Evolutionary conservation across 2,797 vertebrate genomes (phyloP).

Genomic region (Anas bernieri): DNA sequence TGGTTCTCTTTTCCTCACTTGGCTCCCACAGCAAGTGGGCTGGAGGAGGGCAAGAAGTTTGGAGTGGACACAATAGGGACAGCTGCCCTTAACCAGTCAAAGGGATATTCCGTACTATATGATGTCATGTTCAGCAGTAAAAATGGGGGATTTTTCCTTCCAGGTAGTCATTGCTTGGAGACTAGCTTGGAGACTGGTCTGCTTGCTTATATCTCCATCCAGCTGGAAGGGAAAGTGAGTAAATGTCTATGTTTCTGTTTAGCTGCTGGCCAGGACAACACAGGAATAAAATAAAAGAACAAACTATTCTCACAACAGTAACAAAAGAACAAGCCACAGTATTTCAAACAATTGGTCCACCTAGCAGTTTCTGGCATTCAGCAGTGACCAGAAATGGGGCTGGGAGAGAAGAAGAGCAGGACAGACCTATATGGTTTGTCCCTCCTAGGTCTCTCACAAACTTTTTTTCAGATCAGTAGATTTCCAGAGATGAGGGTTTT

Average conservation of each 20-base stretch:
- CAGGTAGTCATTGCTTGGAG: background rate
- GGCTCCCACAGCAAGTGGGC: no score
- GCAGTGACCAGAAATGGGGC: background rate
- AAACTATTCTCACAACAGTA: no score
- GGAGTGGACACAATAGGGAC: background rate
- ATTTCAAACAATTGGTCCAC: background rate
- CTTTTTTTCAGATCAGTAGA: background rate
- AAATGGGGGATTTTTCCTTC: background rate
- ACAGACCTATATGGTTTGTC: background rate
- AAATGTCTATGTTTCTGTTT: background rate
- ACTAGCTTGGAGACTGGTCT: background rate
- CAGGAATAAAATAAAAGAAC: background rate
- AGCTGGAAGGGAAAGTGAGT: background rate
- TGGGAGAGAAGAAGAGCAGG: background rate
- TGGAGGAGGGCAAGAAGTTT: background rate
- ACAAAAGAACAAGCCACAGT: background rate
- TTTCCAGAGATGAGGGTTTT: background rate
- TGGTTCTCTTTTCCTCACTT: background rate
- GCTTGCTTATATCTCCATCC: background rate
- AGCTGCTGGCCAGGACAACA: background rate
- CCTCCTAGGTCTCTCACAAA: background rate
- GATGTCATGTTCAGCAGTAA: background rate
- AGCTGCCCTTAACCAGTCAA: background rate
- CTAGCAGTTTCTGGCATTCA: background rate
- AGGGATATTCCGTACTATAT: background rate